Evolutionary conservation across 2,797 vertebrate species (phyloP), one percentile per base, ranked within the genome.

Genomic region (Acropternis orthonyx): DNA sequence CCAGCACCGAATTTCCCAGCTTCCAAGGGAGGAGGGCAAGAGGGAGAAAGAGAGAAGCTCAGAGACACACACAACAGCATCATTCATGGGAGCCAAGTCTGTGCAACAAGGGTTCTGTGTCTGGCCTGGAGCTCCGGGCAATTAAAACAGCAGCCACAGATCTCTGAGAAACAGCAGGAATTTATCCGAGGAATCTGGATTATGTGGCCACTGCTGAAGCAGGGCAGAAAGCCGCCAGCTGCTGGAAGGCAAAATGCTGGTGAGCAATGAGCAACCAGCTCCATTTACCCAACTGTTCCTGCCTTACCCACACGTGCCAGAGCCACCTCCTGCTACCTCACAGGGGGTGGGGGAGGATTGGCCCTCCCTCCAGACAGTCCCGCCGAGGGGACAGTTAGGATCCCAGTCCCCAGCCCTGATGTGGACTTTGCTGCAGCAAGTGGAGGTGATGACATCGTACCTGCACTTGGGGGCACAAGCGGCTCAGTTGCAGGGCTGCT

Each of bases 31-130:
- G 74, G 92, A 92, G 52, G 51, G 92, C 4, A 21, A 80, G 79
- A 91, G 69, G 68, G 82, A 85, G 88, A 69, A 56, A 81, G 58
- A 58, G 91, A 61, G 94, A 66, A 87, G 62, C 94, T 89, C 77
- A 3, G 86, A 90, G 93, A 54, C 90, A 39, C 24, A 65, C 90
- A 97, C 95, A 97, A 96, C 92, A 85, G 95, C 84, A 92, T 96
- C 96, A 96, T 97, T 97, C 95, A 97, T 89, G 82, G 92, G 88
- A 89, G 88, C 86, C 2, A 63, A 61, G 88, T 79, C 41, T 55
- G 41, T 80, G 75, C 85, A 96, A 97, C 93, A 97, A 97, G 94
- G 89, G 81, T 95, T 93, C 96, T 96, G 94, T 97, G 95, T 97
- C 92, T 96, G 85, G 71, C 93, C 89, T 18, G 1, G 86, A 87